Evolutionary conservation across 2,113 vertebrate species (phyloP).

Genomic region (Sapayoa aenigma): DNA sequence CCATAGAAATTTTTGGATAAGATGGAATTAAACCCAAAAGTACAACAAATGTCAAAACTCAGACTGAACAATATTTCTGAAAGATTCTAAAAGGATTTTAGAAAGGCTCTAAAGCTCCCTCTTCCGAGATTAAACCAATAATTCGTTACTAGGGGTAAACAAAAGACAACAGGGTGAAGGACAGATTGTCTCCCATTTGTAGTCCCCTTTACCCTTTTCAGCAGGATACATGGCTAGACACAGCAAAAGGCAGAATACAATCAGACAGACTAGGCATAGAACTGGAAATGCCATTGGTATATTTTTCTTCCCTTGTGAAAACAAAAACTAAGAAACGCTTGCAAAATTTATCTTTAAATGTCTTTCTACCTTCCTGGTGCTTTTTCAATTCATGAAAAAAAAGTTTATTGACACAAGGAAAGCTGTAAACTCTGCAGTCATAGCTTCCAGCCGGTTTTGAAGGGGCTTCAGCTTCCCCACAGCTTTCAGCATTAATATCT

Average conservation of each 20-base stretch:
- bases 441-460: background rate
- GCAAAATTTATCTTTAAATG: background rate
- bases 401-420: background rate
- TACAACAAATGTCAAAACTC: background rate
- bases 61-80: background rate
- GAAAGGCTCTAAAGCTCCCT: background rate
- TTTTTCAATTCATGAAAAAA: background rate
- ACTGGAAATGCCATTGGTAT: background rate
- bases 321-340: background rate
- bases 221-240: background rate
- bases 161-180: background rate
- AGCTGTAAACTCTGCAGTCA: background rate
- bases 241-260: background rate
- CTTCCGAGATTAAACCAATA: background rate
- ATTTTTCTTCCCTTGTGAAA: background rate
- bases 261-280: background rate
- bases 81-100: background rate
- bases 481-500: background rate
- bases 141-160: background rate
- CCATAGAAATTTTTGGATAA: background rate
- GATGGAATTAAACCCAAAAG: background rate
- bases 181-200: background rate
- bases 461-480: background rate
- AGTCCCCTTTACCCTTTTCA: background rate
- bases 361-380: background rate